Evolutionary conservation across 2,888 invertebrate species (phyloP), one percentile per base, ranked within the genome.

Genomic region (Disparrhopalites patrizii): DNA sequence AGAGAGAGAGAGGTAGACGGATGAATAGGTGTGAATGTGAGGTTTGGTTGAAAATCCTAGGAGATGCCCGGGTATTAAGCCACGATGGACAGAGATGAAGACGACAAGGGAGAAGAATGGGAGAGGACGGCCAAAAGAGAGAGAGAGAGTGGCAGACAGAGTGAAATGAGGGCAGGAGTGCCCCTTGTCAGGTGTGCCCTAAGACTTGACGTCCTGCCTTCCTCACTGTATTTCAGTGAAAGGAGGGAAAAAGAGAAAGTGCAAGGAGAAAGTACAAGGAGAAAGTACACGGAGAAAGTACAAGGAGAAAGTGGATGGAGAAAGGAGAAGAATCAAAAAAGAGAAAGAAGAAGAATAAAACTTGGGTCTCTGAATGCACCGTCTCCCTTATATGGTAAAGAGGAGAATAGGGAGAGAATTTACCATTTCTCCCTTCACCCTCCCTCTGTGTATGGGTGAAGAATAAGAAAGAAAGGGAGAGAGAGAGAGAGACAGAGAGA

Each of bases 121-220:
- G 15, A 54, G 31, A 23, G 31, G 54, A 18, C 15, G 31, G 30
- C 30, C 28, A 52, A 10, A 30, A 52, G 36, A 55, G 33, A 55
- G n/a, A 55, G 28, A 30, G 55, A 52, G 52, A 36, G 27, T 43
- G 25, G 25, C 38, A 18, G 50, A 50, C 27, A 50, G 51, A 51
- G 13, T 51, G 50, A 50, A 61, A 61, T 61, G 61, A 61, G 52
- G 57, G 58, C 64, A 50, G 57, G 65, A 58, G 64, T 56, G 56
- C 50, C 56, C n/a, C 56, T 56, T 51, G 56, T 64, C 64, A 64
- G 64, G 64, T 64, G 55, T 40, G 64, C 64, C 55, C 47, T 36
- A 20, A 23, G 60, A 60, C 43, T n/a, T 60, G 60, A 60, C 60
- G 60, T 60, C 50, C 60, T 47, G n/a, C 47, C 23, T 20, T 20